phyloP scores from a whole-genome alignment of 2,888 invertebrate genomes.

The Coenonympha arcania region DNA sequence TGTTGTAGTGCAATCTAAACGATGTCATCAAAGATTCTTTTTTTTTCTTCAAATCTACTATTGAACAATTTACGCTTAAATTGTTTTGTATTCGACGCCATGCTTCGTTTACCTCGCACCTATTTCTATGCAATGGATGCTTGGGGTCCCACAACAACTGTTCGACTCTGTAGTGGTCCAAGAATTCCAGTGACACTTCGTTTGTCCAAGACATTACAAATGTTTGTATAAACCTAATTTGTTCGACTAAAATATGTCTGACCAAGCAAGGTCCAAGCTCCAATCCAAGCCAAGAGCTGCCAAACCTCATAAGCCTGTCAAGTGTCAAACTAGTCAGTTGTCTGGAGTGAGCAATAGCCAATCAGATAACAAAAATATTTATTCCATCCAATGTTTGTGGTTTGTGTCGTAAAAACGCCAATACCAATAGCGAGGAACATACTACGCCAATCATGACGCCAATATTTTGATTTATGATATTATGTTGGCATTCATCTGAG shows the following conservation, averaged over 20 bases:
- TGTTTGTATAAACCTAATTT: constrained; percentile 24
- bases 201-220: constrained; percentile 54
- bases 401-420: no score
- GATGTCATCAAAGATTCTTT: constrained; percentile 66
- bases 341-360: no score
- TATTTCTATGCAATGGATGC: constrained; percentile 52
- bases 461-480: no score
- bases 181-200: constrained; percentile 54
- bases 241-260: constrained; percentile 18
- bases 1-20: constrained; percentile 52
- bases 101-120: constrained; percentile 50
- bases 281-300: not conserved
- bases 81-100: constrained; percentile 58
- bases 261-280: constrained; percentile 1
- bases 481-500: no score
- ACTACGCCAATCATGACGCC: no score
- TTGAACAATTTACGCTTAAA: constrained; percentile 45
- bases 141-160: constrained; percentile 60
- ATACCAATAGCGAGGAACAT: no score
- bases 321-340: no score
- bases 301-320: no score
- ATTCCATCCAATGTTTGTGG: no score
- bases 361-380: no score
- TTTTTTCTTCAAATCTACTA: constrained; percentile 59
- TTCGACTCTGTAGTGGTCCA: constrained; percentile 56